phyloP scores from a whole-genome alignment of 2,797 vertebrate genomes.

The Lithobates pipiens region DNA sequence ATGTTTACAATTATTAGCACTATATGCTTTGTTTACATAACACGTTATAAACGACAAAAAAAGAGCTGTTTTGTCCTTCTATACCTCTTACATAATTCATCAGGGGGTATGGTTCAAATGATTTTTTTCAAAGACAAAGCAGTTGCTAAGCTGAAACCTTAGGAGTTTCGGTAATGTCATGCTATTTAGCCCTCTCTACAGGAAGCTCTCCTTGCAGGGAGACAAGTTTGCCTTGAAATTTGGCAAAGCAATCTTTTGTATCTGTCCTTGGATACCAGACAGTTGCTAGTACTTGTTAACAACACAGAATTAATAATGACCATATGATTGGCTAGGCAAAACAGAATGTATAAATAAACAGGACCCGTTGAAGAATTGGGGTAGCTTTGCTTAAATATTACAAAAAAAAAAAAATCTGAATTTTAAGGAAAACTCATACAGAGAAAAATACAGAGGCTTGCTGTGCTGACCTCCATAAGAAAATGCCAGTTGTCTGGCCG shows the following conservation, averaged over 20 bases:
- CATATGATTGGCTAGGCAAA: constrained; percentile 9
- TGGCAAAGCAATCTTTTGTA: constrained; percentile 67
- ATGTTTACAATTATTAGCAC: constrained; percentile 78
- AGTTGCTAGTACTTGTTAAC: constrained; percentile 64
- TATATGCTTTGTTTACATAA: constrained; percentile 77
- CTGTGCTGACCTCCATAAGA: too few relatives aligned
- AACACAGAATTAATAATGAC: constrained; percentile 66
- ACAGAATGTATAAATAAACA: not conserved
- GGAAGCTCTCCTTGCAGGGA: constrained; percentile 78
- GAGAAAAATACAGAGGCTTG: too few relatives aligned
- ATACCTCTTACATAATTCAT: constrained; percentile 81
- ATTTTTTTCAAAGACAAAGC: constrained; percentile 85
- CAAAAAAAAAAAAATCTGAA: too few relatives aligned
- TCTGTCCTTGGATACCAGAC: constrained; percentile 70
- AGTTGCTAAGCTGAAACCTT: constrained; percentile 93
- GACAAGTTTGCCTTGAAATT: constrained; percentile 69
- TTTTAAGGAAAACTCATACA: too few relatives aligned
- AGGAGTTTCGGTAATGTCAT: constrained; percentile 83
- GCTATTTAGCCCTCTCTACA: constrained; percentile 78
- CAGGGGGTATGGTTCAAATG: constrained; percentile 77
- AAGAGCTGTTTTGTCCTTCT: constrained; percentile 75
- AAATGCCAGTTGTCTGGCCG: too few relatives aligned
- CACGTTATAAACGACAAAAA: constrained; percentile 75
- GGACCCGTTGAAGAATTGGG: too few relatives aligned
- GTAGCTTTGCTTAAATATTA: too few relatives aligned